Base-by-base conservation (phyloP, 1,140 invertebrate species). In the Ips nitidus region DNA sequence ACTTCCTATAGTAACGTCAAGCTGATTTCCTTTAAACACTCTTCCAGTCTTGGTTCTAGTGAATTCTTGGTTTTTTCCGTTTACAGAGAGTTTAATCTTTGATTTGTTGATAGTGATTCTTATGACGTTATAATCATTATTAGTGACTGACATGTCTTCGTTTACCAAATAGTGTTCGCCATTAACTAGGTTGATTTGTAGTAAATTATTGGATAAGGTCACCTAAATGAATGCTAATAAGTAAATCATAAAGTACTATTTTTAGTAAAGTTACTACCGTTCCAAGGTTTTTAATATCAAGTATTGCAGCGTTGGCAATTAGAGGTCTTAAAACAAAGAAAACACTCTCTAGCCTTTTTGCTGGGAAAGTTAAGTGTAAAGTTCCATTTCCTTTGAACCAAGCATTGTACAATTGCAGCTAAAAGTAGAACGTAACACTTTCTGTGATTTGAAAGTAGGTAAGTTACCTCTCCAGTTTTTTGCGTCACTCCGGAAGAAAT, bases 281-380 rank as follows among this genome's bases (percentile, higher is more conserved):
- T 56, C 71, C 64, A 38, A 74, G 36, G 38, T 73, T 66, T 22
- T 70, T 45, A 36, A 76, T 57, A 41, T 89, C 60, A 63, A 78
- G 62, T 36, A 78, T 22, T 41, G 71, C 71, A n/a, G 62, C 60
- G 38, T 66, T 71, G 2, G 60, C 58, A 56, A 65, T 69, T 4
- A 58, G 45, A 1, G 70, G 70, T 61, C 71, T 69, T 5, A 71
- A 47, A n/a, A 66, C 67, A 22, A 66, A 70, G 4, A 59, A 63
- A 40, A 72, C 62, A n/a, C 43, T 52, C n/a, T 66, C 55, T 7
- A 69, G 58, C n/a, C 53, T 71, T 50, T 62, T 47, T 2, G 38
- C 22, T 52, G 43, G 7, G 47, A 22, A 53, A 53, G 64, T 50
- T 36, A 38, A 73, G 41, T 45, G 42, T 3, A 73, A 39, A 40